A percentile compares a stretch with the other conserved stretches of the same genome.
These are phyloP conservation scores for Daktulosphaira vitifoliae DNA, from an alignment of 1,140 invertebrate species.

Conservation along the genomic window DNA sequence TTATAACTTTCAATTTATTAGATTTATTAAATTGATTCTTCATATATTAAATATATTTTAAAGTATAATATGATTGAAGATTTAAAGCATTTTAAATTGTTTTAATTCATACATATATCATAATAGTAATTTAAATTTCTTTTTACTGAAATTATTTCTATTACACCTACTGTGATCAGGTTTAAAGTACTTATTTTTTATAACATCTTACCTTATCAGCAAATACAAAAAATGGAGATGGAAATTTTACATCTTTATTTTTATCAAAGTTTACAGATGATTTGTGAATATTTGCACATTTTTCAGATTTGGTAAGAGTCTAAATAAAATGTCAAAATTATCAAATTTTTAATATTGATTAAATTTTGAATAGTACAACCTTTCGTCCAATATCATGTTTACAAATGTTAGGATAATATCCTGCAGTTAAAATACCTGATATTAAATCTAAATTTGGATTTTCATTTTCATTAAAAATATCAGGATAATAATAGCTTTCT, in stretches of 20 bases:
- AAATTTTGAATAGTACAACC: too few species aligned
- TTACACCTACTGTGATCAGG: too few species aligned
- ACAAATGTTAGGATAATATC: constrained; percentile 94
- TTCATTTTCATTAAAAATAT: constrained; percentile 55
- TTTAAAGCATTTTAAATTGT: too few species aligned
- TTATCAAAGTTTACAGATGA: constrained; percentile 92
- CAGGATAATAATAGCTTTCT: constrained; percentile 62
- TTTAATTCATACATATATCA: too few species aligned
- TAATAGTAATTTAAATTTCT: too few species aligned
- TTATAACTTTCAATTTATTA: too few species aligned
- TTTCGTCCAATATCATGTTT: constrained; percentile 90
- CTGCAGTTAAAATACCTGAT: constrained; percentile 75
- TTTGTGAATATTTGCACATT: constrained; percentile 88
- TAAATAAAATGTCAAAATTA: constrained; percentile 39
- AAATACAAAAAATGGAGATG: constrained; percentile 94
- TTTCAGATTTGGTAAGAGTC: constrained; percentile 90
- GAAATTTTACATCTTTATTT: constrained; percentile 65
- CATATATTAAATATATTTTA: too few species aligned
- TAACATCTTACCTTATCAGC: constrained; percentile 71
- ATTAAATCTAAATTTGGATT: constrained; percentile 78
- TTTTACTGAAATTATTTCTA: too few species aligned
- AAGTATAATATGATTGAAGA: too few species aligned
- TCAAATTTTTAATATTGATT: background rate
- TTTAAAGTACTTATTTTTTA: too few species aligned
- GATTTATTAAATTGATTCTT: too few species aligned